These are phyloP conservation scores for Pachycephala philippinensis DNA, from an alignment of 2,113 vertebrate species.

Conservation along the genomic window DNA sequence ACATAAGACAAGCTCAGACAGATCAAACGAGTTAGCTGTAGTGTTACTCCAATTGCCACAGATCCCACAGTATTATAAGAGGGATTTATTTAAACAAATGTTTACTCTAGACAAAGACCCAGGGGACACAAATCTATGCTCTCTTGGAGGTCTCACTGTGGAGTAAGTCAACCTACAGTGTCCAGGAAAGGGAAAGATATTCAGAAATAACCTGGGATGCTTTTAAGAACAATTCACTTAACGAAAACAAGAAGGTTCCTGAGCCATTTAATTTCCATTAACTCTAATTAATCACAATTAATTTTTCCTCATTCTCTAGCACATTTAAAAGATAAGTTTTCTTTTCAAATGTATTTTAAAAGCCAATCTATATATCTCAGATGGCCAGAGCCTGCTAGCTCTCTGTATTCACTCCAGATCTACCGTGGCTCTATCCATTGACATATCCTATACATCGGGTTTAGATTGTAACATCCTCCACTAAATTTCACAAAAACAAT, in stretches of 20 bases:
- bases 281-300: not conserved
- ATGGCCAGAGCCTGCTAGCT: not conserved
- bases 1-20: not conserved
- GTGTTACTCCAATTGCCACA: not conserved
- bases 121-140: not conserved
- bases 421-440: not conserved
- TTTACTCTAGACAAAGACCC: not conserved
- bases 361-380: not conserved
- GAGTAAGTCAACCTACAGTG: not conserved
- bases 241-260: not conserved
- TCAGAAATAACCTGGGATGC: not conserved
- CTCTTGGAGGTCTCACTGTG: not conserved
- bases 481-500: not conserved
- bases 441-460: fast-evolving
- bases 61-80: not conserved
- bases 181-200: not conserved
- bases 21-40: not conserved
- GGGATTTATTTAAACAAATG: not conserved
- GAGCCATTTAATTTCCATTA: not conserved
- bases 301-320: not conserved
- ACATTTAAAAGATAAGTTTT: not conserved
- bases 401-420: not conserved
- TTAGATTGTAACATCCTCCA: not conserved
- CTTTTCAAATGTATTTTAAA: not conserved
- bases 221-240: not conserved